Evolutionary conservation across 2,888 invertebrate genomes (phyloP), one percentile per base, ranked within the genome.

Genomic region (Cantharis flavilabris): DNA sequence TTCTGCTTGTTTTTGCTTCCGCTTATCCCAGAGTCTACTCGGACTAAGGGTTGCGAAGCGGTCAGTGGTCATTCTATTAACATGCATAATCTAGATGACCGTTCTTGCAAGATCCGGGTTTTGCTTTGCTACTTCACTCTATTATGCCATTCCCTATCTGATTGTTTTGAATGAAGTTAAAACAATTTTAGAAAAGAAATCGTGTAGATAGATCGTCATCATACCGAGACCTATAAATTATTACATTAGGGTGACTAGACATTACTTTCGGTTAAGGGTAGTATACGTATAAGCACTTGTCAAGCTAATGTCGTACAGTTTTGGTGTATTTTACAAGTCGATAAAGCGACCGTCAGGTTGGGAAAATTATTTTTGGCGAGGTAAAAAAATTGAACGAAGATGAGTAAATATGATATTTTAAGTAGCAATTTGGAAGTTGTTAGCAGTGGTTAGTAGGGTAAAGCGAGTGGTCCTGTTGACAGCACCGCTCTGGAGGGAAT

Each of bases 61-160:
- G 87, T 85, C 86, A 86, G 85, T 85, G 88, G 88, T 87, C 88
- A 88, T 88, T 88, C 88, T 88, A 88, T 88, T 88, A 88, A 87
- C 88, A 88, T 88, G 88, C 87, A 87, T 86, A 88, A 88, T 88
- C 88, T 88, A 88, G 88, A 88, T 88, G 87, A 84, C 84, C 86
- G 87, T 87, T 88, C 88, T 88, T 87, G 88, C 84, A 83, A 84
- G 76, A 76, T 76, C 79, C 79, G 77, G 77, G 75, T 70, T 76
- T 72, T 69, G 73, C 73, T 75, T 63, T 71, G 77, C 73, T 74
- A 79, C 85, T 87, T 86, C 84, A 84, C 85, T 85, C 85, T 77
- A 79, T 79, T 79, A 79, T 77, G 77, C 75, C 70, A 73, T 76
- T 69, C 69, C 71, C 75, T 77, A 79, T 79, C 77, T 76, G 76